A percentile compares a stretch with the other conserved stretches of the same genome.
Conservation (phyloP, 92 coral and sea anemone genomes). For the Palythoa grandiflora region DNA sequence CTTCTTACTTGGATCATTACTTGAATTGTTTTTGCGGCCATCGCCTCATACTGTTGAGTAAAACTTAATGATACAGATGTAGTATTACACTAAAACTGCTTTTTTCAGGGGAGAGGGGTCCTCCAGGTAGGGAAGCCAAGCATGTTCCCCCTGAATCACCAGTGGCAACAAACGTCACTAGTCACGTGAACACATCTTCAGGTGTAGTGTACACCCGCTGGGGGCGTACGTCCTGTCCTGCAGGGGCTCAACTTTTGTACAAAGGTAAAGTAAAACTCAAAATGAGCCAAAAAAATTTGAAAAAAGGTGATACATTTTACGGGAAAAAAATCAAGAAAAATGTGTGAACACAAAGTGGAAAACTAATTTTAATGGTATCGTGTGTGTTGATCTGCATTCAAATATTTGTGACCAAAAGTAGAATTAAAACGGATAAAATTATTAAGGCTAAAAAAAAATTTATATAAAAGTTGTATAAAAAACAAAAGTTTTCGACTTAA, state of each 20-base stretch:
- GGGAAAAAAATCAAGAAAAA: neutral
- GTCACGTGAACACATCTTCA: conserved; percentile 3
- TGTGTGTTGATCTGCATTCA: too few species aligned
- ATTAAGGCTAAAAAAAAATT: too few species aligned
- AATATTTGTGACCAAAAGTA: too few species aligned
- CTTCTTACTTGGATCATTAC: too few species aligned
- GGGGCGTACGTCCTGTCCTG: conserved; percentile 21
- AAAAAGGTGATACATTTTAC: neutral
- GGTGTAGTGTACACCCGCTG: conserved; percentile 21
- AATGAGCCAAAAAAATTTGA: neutral
- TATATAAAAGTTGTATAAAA: too few species aligned
- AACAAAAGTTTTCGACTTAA: too few species aligned
- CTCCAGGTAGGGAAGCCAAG: neutral
- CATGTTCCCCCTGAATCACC: neutral
- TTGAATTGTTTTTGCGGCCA: too few species aligned
- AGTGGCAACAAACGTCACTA: neutral
- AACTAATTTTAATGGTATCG: too few species aligned
- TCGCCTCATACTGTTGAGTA: neutral
- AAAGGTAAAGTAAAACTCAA: neutral
- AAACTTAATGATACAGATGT: too few species aligned
- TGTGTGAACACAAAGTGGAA: too few species aligned
- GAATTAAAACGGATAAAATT: too few species aligned
- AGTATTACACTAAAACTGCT: neutral
- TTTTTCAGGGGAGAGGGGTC: neutral
- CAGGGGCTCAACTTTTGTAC: conserved; percentile 15